These are phyloP conservation scores for Drosophila paulistorum DNA, from an alignment of 1,140 invertebrate genomes.

Conservation along the genomic window DNA sequence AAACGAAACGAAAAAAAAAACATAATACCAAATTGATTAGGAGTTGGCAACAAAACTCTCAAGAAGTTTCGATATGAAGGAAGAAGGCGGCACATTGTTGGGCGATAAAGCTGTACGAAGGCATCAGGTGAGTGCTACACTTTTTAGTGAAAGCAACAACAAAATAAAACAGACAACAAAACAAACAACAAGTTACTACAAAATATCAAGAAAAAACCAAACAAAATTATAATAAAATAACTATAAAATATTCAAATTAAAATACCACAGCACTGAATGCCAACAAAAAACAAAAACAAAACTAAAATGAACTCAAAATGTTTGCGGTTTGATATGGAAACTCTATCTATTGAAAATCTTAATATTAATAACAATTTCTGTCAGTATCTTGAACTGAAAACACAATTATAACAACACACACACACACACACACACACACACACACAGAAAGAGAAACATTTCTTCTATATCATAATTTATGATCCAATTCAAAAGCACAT, in stretches of 20 bases:
- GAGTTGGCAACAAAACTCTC: conserved; percentile 93
- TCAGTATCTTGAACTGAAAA: conserved; percentile 1
- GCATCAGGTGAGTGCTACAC: conserved; percentile 82
- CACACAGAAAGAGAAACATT: neutral
- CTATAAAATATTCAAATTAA: neutral
- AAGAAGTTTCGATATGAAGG: conserved; percentile 93
- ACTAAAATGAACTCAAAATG: conserved; percentile 27
- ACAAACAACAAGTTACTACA: conserved; percentile 23
- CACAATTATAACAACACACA: neutral
- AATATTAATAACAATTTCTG: conserved; percentile 18
- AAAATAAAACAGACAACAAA: conserved; percentile 21
- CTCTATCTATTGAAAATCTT: conserved; percentile 30
- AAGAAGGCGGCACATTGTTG: conserved; percentile 89
- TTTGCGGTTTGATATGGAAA: conserved; percentile 51
- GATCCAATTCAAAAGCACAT: conserved; percentile 9
- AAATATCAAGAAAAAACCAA: conserved; percentile 28
- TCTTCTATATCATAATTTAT: neutral
- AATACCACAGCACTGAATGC: conserved; percentile 65
- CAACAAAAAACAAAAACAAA: conserved; percentile 44
- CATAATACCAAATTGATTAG: conserved; percentile 83
- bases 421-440: neutral
- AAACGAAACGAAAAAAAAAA: conserved; percentile 25
- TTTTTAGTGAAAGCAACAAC: conserved; percentile 53
- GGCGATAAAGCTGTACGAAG: conserved; percentile 86
- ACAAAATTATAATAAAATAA: conserved; percentile 38